Evolutionary conservation across 2,113 vertebrate species (phyloP).

Genomic region (Geococcyx californianus): DNA sequence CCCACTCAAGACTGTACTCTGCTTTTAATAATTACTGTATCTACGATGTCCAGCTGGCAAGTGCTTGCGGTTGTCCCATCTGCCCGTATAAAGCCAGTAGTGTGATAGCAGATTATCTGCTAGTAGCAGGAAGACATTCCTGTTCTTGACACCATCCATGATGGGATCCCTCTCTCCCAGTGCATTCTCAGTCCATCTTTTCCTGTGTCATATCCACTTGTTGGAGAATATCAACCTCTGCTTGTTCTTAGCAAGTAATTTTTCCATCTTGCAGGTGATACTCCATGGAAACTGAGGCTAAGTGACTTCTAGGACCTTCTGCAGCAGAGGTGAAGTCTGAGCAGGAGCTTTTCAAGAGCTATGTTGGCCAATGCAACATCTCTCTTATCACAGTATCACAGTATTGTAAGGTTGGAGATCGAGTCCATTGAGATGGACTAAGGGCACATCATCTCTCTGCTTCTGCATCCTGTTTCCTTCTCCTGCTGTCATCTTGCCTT

Average conservation of each 20-base stretch:
- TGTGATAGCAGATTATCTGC: neutral
- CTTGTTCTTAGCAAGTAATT: neutral
- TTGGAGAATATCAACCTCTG: neutral
- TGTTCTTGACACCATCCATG: neutral
- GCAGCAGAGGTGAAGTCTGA: neutral
- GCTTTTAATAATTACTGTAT: neutral
- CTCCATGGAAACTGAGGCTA: neutral
- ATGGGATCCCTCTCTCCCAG: neutral
- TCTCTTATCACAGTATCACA: no score
- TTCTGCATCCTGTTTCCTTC: constrained; percentile 15
- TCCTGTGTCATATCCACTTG: neutral
- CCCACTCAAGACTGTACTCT: neutral
- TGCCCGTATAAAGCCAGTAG: neutral
- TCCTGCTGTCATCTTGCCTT: constrained; percentile 60
- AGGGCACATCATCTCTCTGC: constrained; percentile 11
- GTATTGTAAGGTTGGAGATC: no score
- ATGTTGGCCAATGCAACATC: neutral
- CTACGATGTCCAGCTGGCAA: neutral
- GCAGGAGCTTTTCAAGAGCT: neutral
- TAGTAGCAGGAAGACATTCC: neutral
- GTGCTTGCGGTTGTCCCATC: neutral
- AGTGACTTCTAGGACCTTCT: neutral
- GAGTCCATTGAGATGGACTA: no score
- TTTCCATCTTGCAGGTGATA: neutral
- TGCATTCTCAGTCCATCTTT: neutral